Evolutionary conservation across 2,797 vertebrate genomes (phyloP).

Genomic region (Catamblyrhynchus diadema): DNA sequence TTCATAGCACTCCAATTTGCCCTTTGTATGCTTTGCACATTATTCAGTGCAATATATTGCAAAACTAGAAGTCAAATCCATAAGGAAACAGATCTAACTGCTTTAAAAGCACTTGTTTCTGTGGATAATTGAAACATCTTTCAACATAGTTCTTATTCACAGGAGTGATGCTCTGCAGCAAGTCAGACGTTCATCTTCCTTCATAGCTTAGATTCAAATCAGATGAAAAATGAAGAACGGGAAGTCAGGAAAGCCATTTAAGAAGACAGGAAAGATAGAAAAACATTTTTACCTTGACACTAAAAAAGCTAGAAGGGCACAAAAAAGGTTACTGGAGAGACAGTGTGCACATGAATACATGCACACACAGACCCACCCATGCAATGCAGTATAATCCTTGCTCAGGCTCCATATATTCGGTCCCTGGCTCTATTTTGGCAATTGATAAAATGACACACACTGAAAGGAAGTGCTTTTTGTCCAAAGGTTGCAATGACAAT

Average conservation of each 20-base stretch:
- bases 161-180: background rate
- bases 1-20: background rate
- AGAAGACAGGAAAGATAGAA: background rate
- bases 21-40: background rate
- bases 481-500: background rate
- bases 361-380: accelerated
- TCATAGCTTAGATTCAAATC: background rate
- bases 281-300: background rate
- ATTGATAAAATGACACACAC: background rate
- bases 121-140: background rate
- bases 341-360: background rate
- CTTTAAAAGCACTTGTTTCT: background rate
- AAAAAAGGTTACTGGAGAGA: background rate
- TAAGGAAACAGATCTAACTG: background rate
- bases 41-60: background rate
- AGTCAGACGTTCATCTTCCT: background rate
- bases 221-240: background rate
- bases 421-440: background rate
- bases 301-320: background rate
- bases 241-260: background rate
- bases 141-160: background rate
- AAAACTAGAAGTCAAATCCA: background rate
- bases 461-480: background rate
- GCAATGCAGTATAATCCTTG: background rate
- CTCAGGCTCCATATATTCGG: background rate